Evolutionary conservation across 2,797 vertebrate species (phyloP), one percentile per base, ranked within the genome.

Genomic region (Danio aesculapii): DNA sequence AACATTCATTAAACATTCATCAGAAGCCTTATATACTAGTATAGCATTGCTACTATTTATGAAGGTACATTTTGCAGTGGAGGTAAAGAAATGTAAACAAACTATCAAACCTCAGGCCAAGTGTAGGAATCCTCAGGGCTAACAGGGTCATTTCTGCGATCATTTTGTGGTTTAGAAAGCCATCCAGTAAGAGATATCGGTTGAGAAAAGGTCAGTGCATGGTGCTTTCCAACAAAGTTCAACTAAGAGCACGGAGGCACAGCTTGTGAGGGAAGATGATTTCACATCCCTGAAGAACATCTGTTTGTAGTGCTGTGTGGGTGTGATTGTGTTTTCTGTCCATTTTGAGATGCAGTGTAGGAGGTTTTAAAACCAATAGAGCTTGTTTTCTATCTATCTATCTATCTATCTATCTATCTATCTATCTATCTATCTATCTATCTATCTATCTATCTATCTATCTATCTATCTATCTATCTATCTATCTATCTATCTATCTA

Each of bases 161-260:
- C 75, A 86, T 81, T 72, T 76, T 72, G 63, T 87, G 21, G 81
- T 21, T 84, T 72, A 78, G 66, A 73, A 53, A 68, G 44, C 73
- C 61, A 74, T 11, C 52, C 72, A 76, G 30, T 58, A 84, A 55
- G 19, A 10, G 50, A 16, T 41, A 16, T 53, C 4, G 14, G 47
- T 17, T 70, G 19, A 47, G 75, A 52, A 74, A 74, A 67, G 67
- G 77, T 79, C 58, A 71, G 17, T 8, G 77, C 1, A 19, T 71
- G 77, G 58, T 61, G 46, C 19, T 49, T 73, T 55, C 16, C 11
- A 55, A 69, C 49, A 67, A 58, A 70, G 49, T 30, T 69, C n/a
- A 61, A 49, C 14, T 14, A 49, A 72, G 19, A 49, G 64, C 14
- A n/a, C n/a, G 52, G 46, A 79, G 39, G 57, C 3, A 2, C 49